A percentile compares a stretch with the other conserved stretches of the same genome.
phyloP scores from a whole-genome alignment of 1,140 invertebrate species.

The Ephestia elutella region DNA sequence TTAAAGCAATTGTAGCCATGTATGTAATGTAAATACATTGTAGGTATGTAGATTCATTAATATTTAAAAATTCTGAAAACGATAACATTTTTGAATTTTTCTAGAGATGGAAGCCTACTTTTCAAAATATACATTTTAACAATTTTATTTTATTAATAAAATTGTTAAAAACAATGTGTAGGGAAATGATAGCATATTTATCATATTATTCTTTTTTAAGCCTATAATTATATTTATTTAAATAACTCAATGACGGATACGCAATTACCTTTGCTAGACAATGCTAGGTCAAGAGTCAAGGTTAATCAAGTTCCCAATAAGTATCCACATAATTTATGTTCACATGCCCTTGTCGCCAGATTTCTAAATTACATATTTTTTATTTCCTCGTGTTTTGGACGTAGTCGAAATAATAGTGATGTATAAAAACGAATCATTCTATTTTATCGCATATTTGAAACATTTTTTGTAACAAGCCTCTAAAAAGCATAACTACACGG shows the following conservation, averaged over 20 bases:
- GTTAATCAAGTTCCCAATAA: neutral
- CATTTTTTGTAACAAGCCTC: constrained; percentile 21
- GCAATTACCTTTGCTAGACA: neutral
- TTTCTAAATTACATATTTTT: constrained; percentile 1
- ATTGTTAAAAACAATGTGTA: too few relatives aligned
- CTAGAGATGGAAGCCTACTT: too few relatives aligned
- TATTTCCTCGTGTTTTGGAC: neutral
- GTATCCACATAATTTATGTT: neutral
- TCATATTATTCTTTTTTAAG: too few relatives aligned
- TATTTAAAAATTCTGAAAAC: too few relatives aligned
- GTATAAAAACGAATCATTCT: constrained; percentile 18
- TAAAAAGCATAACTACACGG: constrained; percentile 18
- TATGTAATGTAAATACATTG: too few relatives aligned
- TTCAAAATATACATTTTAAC: too few relatives aligned
- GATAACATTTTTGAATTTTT: too few relatives aligned
- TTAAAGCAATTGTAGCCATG: too few relatives aligned
- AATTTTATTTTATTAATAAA: too few relatives aligned
- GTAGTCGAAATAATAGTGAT: constrained; percentile 13
- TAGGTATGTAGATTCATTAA: too few relatives aligned
- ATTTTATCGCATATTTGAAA: constrained; percentile 17
- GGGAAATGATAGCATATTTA: too few relatives aligned
- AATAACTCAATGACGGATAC: neutral
- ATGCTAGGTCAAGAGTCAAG: neutral
- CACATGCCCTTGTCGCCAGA: neutral
- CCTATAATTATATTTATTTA: too few relatives aligned